Base-by-base conservation (phyloP, 1,140 invertebrate species). In the Drosophila rhopaloa region DNA sequence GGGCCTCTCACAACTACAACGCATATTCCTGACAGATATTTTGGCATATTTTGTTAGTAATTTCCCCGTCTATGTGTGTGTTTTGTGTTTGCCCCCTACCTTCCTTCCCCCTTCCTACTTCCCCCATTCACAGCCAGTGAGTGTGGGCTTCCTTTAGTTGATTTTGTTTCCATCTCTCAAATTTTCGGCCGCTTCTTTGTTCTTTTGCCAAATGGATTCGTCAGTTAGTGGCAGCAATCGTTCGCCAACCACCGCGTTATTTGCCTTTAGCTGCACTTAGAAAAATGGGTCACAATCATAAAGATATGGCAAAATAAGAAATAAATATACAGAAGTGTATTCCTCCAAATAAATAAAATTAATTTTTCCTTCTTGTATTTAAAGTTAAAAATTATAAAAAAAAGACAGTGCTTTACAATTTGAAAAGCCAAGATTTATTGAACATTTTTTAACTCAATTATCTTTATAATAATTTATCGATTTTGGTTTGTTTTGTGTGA, bases 101-200 rank as follows among this genome's bases (percentile, higher is more conserved):
- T 7, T 2, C 29, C 16, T 16, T 16, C 16, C 16, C 16, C 16
- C 16, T 1, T 16, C 16, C 16, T 16, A n/a, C n/a, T n/a, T n/a
- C n/a, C n/a, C 16, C 16, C 16, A 16, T 8, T 1, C 29, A 32
- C 29, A 47, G 55, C 58, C 46, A 19, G 54, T 38, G 76, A 32
- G 43, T 47, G 56, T 56, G 55, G 74, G 58, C 62, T 76, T 84
- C 81, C 81, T 67, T 66, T 61, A 63, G 60, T 67, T 85, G 81
- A 85, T 84, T 85, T 81, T 74, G 77, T 77, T 80, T 54, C 66
- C 65, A 84, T 60, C 47, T 55, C 55, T 54, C 46, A 50, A 63
- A 40, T 59, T 50, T 14, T 37, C 32, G 5, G 32, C 14, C 14
- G 32, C 43, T 14, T 10, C 11, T 14, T 35, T 51, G 5, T 51